phyloP scores from a whole-genome alignment of 2,888 invertebrate species.

The Lasioglossum figueresi region DNA sequence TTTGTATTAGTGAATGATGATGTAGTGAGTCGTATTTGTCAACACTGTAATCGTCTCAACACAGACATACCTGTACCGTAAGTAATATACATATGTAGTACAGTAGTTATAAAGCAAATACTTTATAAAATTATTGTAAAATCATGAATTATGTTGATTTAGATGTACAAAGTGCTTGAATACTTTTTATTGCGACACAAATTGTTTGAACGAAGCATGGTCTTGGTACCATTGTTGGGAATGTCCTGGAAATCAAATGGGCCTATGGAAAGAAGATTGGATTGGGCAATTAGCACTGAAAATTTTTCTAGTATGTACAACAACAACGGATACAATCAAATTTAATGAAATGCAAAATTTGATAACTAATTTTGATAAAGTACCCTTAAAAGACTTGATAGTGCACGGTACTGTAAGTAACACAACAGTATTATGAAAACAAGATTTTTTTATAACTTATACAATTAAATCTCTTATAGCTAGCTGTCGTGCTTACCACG shows the following conservation, averaged over 20 bases:
- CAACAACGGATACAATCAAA: slow-evolving; percentile 82
- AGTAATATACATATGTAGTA: slow-evolving; percentile 78
- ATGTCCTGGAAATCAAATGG: slow-evolving; percentile 87
- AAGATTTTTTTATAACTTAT: slow-evolving; percentile 2
- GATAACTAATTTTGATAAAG: slow-evolving; percentile 89
- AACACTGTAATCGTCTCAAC: slow-evolving; percentile 87
- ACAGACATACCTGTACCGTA: slow-evolving; percentile 87
- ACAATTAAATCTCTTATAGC: slow-evolving; percentile 84
- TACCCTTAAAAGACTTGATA: slow-evolving; percentile 87
- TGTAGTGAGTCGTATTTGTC: slow-evolving; percentile 87
- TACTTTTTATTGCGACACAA: slow-evolving; percentile 88
- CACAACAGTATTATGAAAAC: no score
- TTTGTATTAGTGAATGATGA: slow-evolving; percentile 88
- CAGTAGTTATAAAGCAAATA: neutral
- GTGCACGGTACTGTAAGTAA: slow-evolving; percentile 88
- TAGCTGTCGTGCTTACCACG: slow-evolving; percentile 87
- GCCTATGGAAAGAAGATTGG: slow-evolving; percentile 89
- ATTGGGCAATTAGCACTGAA: slow-evolving; percentile 91
- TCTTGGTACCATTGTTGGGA: slow-evolving; percentile 88
- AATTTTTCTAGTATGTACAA: slow-evolving; percentile 86
- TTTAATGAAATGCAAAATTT: slow-evolving; percentile 89
- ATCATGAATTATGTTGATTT: slow-evolving; percentile 5
- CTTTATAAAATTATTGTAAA: neutral
- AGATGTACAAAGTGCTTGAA: slow-evolving; percentile 89
- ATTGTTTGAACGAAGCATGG: slow-evolving; percentile 87